phyloP scores from a whole-genome alignment of 2,888 invertebrate genomes.

The Galerucella nymphaeae region DNA sequence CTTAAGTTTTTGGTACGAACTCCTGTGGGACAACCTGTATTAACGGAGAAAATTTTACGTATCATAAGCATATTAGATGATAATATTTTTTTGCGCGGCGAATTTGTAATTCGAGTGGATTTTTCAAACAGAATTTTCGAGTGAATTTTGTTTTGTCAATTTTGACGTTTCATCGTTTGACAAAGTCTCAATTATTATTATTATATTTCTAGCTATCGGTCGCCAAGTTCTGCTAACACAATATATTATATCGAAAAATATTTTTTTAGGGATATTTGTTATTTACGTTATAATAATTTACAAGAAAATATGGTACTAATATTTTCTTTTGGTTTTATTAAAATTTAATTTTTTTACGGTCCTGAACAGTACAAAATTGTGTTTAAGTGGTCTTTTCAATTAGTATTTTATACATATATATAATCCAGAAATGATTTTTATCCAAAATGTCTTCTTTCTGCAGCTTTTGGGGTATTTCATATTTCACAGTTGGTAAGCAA shows the following conservation, averaged over 20 bases:
- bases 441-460: not conserved
- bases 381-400: conserved; percentile 11
- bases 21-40: not conserved
- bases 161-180: conserved; percentile 3
- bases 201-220: not conserved
- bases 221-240: too few relatives aligned
- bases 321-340: too few relatives aligned
- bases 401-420: not conserved
- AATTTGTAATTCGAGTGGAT: conserved; percentile 19
- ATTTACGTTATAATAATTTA: too few relatives aligned
- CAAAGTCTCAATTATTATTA: not conserved
- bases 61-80: conserved; percentile 36
- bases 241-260: too few relatives aligned
- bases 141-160: conserved; percentile 27
- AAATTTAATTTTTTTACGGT: not conserved
- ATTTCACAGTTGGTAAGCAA: too few relatives aligned
- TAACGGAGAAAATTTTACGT: conserved; percentile 27
- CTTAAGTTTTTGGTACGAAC: too few relatives aligned
- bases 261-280: too few relatives aligned
- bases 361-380: conserved; percentile 38
- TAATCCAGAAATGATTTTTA: not conserved
- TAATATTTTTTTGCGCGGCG: conserved; percentile 30
- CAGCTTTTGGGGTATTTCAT: too few relatives aligned
- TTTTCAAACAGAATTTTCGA: conserved; percentile 17
- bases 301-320: too few relatives aligned